Evolutionary conservation across 2,113 vertebrate genomes (phyloP), one percentile per base, ranked within the genome.

Genomic region (Ceratotherium simum): DNA sequence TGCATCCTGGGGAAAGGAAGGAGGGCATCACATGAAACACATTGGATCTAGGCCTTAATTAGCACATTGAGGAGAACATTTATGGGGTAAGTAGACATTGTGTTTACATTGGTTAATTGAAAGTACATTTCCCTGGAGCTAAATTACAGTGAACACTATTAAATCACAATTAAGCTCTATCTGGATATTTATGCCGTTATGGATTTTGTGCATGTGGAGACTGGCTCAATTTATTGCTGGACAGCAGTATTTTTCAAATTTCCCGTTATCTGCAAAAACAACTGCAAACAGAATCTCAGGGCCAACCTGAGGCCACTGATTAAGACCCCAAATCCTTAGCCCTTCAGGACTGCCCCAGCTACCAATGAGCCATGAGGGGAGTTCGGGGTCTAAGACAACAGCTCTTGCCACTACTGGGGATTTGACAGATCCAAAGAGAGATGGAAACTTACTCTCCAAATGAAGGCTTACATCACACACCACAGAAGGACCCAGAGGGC

Each of bases 61-160:
- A 84, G 97, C 95, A 97, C 94, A 91, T 98, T 96, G 39, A 98
- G 97, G 96, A 97, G 95, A 97, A 97, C 88, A 31, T 96, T 98
- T 96, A 95, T 94, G 94, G 94, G 97, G 75, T 96, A 97, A 98
- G 94, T 91, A 98, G 97, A 97, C 91, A 88, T 84, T 81, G 70
- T 98, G 96, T 98, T 99, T 98, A 98, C 91, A 97, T 1, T 98
- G 95, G 75, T 89, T 98, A 98, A 98, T 98, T 98, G 98, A 97
- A 98, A 98, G 93, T 70, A 39, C 97, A 98, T 97, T 98, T 97
- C 98, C 97, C 96, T 85, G 91, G 84, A 98, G 98, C 90, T 96
- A 98, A 97, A 98, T 98, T 97, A 97, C 94, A 95, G 95, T 81
- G 76, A 96, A 81, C 96, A 93, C 98, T 97, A 98, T 98, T 98